Evolutionary conservation across 2,888 invertebrate genomes (phyloP).

Genomic region (Papilio elwesi): DNA sequence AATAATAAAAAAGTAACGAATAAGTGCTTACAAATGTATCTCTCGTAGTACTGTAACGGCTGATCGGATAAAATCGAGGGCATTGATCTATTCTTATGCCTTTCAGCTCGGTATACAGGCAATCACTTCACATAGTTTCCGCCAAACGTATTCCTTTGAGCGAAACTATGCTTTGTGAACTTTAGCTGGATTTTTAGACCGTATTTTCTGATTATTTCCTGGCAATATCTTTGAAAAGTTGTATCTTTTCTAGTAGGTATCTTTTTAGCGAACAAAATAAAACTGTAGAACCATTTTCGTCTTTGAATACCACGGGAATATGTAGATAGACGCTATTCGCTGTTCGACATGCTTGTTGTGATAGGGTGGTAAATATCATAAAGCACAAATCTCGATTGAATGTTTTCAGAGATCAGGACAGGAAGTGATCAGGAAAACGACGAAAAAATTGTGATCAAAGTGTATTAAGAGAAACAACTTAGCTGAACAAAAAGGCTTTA

Average conservation of each 20-base stretch:
- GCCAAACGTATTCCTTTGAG: slow-evolving; percentile 12
- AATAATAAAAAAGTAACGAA: neutral
- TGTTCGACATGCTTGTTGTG: too few species aligned
- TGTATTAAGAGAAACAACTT: too few species aligned
- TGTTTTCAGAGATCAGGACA: too few species aligned
- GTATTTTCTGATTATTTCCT: slow-evolving; percentile 7
- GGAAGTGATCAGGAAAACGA: too few species aligned
- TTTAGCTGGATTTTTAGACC: slow-evolving; percentile 5
- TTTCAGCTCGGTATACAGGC: slow-evolving; percentile 39
- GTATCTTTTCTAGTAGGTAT: neutral
- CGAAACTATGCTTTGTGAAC: slow-evolving; percentile 17
- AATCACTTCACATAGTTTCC: slow-evolving; percentile 41
- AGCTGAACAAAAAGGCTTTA: too few species aligned
- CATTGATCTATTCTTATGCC: slow-evolving; percentile 46
- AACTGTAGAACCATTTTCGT: too few species aligned
- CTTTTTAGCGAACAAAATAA: neutral
- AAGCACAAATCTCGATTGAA: too few species aligned
- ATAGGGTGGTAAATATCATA: too few species aligned
- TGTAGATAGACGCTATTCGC: too few species aligned
- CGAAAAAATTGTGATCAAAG: too few species aligned
- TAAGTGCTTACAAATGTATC: neutral
- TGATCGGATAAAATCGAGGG: slow-evolving; percentile 44
- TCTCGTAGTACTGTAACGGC: neutral
- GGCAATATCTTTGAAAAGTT: neutral
- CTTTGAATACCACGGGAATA: too few species aligned